phyloP scores from a whole-genome alignment of 2,797 vertebrate species.

The Peromyscus attwateri region DNA sequence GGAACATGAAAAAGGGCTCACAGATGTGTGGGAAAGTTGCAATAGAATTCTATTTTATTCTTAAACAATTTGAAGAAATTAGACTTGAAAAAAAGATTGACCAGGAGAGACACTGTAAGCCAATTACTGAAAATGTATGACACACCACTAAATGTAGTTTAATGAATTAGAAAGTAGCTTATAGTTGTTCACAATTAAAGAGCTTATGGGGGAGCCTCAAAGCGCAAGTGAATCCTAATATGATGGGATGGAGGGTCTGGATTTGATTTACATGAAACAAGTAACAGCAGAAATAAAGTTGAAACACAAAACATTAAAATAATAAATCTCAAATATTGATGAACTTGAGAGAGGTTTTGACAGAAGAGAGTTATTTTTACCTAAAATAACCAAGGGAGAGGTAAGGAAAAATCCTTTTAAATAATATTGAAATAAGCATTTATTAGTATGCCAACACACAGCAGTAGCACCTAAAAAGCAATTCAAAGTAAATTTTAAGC shows the following conservation, averaged over 20 bases:
- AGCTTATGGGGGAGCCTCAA: neutral
- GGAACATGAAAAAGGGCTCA: neutral
- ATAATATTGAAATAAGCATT: neutral
- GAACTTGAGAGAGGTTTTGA: neutral
- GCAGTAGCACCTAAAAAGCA: neutral
- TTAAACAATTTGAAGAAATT: neutral
- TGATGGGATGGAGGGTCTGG: neutral
- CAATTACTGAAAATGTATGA: neutral
- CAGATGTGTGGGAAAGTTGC: neutral
- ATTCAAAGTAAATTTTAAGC: neutral
- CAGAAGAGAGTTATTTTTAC: neutral
- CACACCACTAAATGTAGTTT: neutral
- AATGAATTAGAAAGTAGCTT: neutral
- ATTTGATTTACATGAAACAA: slow-evolving; percentile 10
- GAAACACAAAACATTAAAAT: slow-evolving; percentile 2
- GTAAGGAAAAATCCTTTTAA: neutral
- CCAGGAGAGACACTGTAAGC: neutral
- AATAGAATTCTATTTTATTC: neutral
- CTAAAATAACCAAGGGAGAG: neutral
- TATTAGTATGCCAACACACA: neutral
- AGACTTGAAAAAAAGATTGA: neutral
- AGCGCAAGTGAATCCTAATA: neutral
- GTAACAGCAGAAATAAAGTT: neutral
- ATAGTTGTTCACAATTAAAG: neutral
- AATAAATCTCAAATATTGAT: slow-evolving; percentile 15